Evolutionary conservation across 2,113 vertebrate species (phyloP), one percentile per base, ranked within the genome.

Genomic region (Trichomycterus rosablanca): DNA sequence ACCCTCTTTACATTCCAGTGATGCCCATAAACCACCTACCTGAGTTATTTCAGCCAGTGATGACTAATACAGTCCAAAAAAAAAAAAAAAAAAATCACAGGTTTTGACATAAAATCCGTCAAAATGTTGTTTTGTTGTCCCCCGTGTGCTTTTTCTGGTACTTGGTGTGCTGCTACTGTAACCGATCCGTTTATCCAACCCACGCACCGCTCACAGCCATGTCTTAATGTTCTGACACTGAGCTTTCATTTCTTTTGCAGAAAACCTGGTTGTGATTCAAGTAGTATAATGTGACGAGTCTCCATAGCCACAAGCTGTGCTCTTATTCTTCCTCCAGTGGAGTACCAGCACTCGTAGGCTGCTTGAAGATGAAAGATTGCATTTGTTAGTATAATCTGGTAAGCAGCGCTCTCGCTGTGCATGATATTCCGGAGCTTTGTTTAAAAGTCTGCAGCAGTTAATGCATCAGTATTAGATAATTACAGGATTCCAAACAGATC

Each of bases 301-400:
- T 4, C 61, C 60, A 63, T 35, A 54, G 51, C 40, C 28, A 54
- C 50, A 54, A 54, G 50, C 61, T 14, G 15, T 18, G 22, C 9
- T 45, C 19, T 19, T 45, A 3, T 32, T 59, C 28, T 45, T 44
- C 39, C 4, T 30, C 23, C 39, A 14, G 3, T 32, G n/a, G 39
- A 53, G 49, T 34, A 5, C 8, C 10, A n/a, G 39, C 49, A 7
- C 39, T 63, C 19, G 5, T 32, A 6, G 2, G 7, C 4, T 39
- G 39, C 58, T 49, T 35, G 18, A 61, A 50, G 32, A 42, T 40
- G 45, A 53, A 63, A 44, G 37, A 42, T 63, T 52, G 34, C 59
- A 44, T 63, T 63, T 53, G 49, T 51, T 44, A 34, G 39, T 63
- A 26, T 63, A 63, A 45, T 63, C 40, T 23, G 19, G n/a, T 22